phyloP scores from a whole-genome alignment of 2,113 vertebrate genomes.

The Phoenicopterus ruber region DNA sequence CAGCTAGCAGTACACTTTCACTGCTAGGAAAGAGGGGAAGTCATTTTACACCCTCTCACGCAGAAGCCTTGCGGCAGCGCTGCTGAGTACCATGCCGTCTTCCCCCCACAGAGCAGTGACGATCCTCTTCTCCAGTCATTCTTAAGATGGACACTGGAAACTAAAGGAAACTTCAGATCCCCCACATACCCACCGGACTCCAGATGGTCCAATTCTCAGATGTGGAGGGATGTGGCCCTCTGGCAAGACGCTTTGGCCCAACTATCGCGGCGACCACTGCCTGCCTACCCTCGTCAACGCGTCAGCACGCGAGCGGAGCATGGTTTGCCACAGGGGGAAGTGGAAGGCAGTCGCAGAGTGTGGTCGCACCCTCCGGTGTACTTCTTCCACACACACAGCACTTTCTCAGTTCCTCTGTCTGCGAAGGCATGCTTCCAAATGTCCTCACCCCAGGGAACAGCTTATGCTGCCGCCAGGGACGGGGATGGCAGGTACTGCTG shows the following conservation, averaged over 20 bases:
- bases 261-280: rapidly evolving
- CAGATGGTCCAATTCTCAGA: neutral
- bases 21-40: neutral
- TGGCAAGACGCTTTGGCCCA: neutral
- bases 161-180: neutral
- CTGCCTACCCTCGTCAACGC: neutral
- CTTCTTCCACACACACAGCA: neutral
- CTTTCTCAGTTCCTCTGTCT: neutral
- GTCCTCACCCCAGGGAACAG: neutral
- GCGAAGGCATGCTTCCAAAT: neutral
- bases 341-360: neutral
- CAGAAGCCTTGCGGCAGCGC: neutral
- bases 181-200: neutral
- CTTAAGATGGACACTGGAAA: neutral
- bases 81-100: neutral
- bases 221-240: neutral
- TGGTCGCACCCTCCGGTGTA: rapidly evolving
- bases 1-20: neutral
- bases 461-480: neutral
- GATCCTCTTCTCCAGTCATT: neutral
- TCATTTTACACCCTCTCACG: neutral
- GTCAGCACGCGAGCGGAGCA: rapidly evolving
- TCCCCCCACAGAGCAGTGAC: neutral
- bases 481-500: neutral
- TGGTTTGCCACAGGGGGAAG: neutral